phyloP scores from a whole-genome alignment of 2,797 vertebrate genomes.

The Sebastes taczanowskii region DNA sequence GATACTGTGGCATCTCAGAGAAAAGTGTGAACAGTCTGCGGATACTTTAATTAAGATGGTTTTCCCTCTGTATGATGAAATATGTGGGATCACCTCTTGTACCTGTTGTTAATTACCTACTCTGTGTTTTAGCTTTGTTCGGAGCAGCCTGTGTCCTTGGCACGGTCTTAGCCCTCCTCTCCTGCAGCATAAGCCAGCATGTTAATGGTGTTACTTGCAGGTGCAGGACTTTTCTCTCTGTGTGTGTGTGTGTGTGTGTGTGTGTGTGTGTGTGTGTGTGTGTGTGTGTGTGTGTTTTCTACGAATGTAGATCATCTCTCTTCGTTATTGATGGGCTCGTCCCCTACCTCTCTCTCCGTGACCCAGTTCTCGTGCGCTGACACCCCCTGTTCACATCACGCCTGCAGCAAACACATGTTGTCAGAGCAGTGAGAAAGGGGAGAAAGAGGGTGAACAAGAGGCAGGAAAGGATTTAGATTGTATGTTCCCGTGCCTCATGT shows the following conservation, averaged over 20 bases:
- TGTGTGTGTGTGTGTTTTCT: slow-evolving; percentile 12
- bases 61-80: slow-evolving; percentile 8
- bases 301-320: slow-evolving; percentile 58
- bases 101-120: slow-evolving; percentile 53
- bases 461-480: not conserved
- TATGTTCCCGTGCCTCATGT: not conserved
- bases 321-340: slow-evolving; percentile 71
- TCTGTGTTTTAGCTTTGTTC: slow-evolving; percentile 18
- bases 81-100: slow-evolving; percentile 45
- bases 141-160: slow-evolving; percentile 50
- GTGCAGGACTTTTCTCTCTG: slow-evolving; percentile 26
- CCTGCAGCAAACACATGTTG: slow-evolving; percentile 63
- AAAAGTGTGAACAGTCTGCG: not conserved
- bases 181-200: slow-evolving; percentile 4
- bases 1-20: not conserved
- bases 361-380: slow-evolving; percentile 75
- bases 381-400: slow-evolving; percentile 60
- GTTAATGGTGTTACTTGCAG: slow-evolving; percentile 37
- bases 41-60: slow-evolving; percentile 42
- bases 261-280: not conserved
- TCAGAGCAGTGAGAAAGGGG: slow-evolving; percentile 38
- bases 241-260: not conserved
- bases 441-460: slow-evolving; percentile 34
- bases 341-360: slow-evolving; percentile 60
- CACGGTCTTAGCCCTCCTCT: slow-evolving; percentile 9